Conservation (phyloP, 2,888 invertebrate genomes). For the Chaitophorus viminalis region DNA sequence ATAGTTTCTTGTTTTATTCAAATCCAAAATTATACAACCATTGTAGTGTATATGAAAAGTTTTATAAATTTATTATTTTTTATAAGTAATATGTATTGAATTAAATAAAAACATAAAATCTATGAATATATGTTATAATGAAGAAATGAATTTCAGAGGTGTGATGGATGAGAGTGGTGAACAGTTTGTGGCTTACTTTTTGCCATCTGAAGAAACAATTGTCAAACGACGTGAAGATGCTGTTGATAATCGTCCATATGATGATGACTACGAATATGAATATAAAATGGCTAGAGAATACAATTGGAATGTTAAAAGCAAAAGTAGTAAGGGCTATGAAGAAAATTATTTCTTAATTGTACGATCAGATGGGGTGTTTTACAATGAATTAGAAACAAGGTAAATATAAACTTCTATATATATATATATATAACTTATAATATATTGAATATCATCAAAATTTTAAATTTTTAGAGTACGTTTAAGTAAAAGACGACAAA, state of each 20-base stretch:
- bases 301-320: conserved; percentile 99
- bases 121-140: not conserved
- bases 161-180: conserved; percentile 99
- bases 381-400: conserved; percentile 92
- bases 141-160: conserved; percentile 76
- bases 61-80: not conserved
- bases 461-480: conserved; percentile 75
- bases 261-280: conserved; percentile 92
- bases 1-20: no score
- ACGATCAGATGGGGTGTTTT: conserved; percentile 89
- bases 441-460: conserved; percentile 30
- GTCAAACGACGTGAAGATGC: conserved; percentile 87
- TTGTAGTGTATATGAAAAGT: not conserved
- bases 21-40: no score
- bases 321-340: conserved; percentile 92
- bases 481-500: conserved; percentile 89
- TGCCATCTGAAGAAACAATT: conserved; percentile 93
- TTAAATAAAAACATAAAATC: no score
- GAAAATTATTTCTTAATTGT: conserved; percentile 97
- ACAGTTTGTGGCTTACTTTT: conserved; percentile 98
- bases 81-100: not conserved
- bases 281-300: conserved; percentile 98
- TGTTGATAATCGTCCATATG: conserved; percentile 79
- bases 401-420: conserved; percentile 65
- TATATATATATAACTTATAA: no score